Conservation (phyloP, 2,113 vertebrate genomes). For the Eulacestoma nigropectus region DNA sequence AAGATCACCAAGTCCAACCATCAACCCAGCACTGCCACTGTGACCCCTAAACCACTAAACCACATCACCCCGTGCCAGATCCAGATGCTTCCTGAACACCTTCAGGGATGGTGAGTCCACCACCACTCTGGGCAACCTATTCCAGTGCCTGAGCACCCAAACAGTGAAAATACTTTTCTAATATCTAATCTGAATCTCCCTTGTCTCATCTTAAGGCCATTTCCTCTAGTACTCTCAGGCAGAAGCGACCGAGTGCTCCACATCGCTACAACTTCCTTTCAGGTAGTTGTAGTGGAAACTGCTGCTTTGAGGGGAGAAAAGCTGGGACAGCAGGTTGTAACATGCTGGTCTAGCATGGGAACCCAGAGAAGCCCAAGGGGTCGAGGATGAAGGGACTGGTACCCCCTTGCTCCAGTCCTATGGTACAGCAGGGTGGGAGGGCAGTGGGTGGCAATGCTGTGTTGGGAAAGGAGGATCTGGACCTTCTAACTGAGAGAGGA, state of each 20-base stretch:
- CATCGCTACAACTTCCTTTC: no score
- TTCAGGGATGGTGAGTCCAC: not conserved
- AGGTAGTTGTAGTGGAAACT: not conserved
- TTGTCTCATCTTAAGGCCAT: not conserved
- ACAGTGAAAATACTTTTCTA: not conserved
- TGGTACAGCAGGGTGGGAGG: accelerated
- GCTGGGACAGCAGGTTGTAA: not conserved
- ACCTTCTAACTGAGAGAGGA: not conserved
- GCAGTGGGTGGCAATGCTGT: accelerated
- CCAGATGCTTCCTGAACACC: not conserved
- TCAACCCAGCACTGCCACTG: not conserved
- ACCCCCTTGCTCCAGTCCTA: accelerated
- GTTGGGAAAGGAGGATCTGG: not conserved
- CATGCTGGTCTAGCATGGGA: accelerated
- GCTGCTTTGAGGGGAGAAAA: not conserved
- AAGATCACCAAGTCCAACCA: not conserved
- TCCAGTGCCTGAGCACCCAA: not conserved
- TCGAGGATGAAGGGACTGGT: accelerated
- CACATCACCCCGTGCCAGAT: accelerated
- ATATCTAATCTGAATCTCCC: not conserved
- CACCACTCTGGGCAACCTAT: not conserved
- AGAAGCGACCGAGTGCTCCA: not conserved
- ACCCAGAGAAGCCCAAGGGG: not conserved
- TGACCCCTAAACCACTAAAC: not conserved
- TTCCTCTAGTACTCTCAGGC: not conserved